Conservation (phyloP, 2,888 invertebrate species). For the Thera britannica region DNA sequence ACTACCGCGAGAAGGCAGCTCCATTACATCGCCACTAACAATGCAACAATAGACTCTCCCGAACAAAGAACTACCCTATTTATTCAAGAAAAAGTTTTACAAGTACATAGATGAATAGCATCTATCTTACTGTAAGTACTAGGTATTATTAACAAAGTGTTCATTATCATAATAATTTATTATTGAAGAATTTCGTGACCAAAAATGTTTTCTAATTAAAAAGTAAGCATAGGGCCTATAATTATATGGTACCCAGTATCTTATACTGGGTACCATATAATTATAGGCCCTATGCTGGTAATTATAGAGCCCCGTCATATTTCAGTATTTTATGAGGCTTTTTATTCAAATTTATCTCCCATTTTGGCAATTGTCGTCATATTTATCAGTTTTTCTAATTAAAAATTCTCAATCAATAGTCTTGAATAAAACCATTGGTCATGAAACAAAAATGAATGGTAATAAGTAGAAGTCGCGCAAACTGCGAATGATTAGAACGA, state of each 20-base stretch:
- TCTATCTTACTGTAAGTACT: background rate
- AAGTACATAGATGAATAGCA: background rate
- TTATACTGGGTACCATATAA: too few relatives aligned
- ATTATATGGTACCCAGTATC: too few relatives aligned
- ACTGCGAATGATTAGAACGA: slow-evolving; percentile 35
- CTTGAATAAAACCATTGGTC: background rate
- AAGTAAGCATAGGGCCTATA: too few relatives aligned
- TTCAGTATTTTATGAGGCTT: too few relatives aligned
- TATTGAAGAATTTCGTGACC: too few relatives aligned
- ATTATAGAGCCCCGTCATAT: too few relatives aligned
- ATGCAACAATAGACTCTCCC: slow-evolving; percentile 29
- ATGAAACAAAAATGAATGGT: slow-evolving; percentile 26
- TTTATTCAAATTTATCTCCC: too few relatives aligned
- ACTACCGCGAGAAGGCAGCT: slow-evolving; percentile 23
- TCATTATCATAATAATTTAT: too few relatives aligned
- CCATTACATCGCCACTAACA: slow-evolving; percentile 32
- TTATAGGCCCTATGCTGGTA: too few relatives aligned
- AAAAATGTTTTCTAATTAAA: too few relatives aligned
- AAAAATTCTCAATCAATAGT: background rate
- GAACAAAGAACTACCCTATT: slow-evolving; percentile 29
- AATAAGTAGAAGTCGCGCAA: slow-evolving; percentile 27
- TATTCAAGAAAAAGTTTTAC: slow-evolving; percentile 8
- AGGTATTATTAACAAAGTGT: too few relatives aligned
- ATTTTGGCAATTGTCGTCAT: too few relatives aligned
- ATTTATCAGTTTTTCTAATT: background rate